Evolutionary conservation across 2,888 invertebrate species (phyloP).

Genomic region (Chironomus riparius): DNA sequence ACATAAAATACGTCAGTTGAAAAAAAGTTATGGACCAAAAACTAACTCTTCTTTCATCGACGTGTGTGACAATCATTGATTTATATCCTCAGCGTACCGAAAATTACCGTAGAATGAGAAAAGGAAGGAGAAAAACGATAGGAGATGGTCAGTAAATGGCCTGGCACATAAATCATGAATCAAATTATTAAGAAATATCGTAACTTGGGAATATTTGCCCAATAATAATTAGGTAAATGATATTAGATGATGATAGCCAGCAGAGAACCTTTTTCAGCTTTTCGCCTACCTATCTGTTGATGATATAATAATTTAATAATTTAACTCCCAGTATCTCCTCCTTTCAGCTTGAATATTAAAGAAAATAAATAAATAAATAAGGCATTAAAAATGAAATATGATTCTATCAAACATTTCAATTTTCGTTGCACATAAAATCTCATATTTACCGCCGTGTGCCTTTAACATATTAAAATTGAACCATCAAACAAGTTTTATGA

Average conservation of each 20-base stretch:
- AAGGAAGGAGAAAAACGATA: not conserved
- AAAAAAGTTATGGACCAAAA: too few species aligned
- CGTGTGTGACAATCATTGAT: not conserved
- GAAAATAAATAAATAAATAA: too few species aligned
- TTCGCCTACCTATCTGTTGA: too few species aligned
- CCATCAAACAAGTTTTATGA: too few species aligned
- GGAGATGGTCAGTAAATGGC: too few species aligned
- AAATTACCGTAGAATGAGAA: not conserved
- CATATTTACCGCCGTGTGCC: too few species aligned
- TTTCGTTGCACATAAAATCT: too few species aligned
- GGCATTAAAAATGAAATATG: too few species aligned
- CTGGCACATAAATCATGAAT: not conserved
- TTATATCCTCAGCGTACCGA: not conserved
- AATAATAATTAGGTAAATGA: constrained; percentile 4
- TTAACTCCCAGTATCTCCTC: not conserved
- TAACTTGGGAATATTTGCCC: not conserved
- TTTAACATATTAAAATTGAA: too few species aligned
- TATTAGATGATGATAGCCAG: not conserved
- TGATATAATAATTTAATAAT: not conserved
- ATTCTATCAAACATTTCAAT: too few species aligned
- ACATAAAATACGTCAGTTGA: too few species aligned
- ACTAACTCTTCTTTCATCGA: not conserved
- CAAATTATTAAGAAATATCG: constrained; percentile 2
- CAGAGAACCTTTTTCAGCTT: not conserved
- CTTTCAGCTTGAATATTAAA: not conserved